A percentile compares a stretch with the other conserved stretches of the same genome.
phyloP scores from a whole-genome alignment of 2,113 vertebrate genomes.

The Gambusia holbrooki region DNA sequence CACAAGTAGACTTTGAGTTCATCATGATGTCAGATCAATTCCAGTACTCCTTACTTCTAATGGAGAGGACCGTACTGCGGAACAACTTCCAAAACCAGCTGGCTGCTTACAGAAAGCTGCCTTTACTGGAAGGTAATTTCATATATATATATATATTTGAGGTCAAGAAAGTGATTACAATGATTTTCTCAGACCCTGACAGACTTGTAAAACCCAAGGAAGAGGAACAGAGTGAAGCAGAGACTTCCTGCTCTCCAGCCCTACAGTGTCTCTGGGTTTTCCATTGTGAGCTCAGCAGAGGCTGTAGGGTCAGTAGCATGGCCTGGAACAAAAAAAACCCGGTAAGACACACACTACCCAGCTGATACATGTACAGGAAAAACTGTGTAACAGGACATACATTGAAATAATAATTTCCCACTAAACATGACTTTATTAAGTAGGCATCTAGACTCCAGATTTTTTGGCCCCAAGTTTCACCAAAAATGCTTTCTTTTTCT shows the following conservation, averaged over 20 bases:
- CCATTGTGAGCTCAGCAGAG: constrained; percentile 81
- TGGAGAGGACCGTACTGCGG: constrained; percentile 87
- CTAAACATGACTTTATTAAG: not conserved
- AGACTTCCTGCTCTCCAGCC: constrained; percentile 57
- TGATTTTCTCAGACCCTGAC: constrained; percentile 64
- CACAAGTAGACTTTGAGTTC: constrained; percentile 64
- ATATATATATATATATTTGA: too few relatives aligned
- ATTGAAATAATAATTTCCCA: not conserved
- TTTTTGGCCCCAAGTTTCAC: too few relatives aligned
- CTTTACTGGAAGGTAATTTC: constrained; percentile 80
- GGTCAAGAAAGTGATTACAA: not conserved
- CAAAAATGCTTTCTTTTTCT: too few relatives aligned
- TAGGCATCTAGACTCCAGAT: too few relatives aligned
- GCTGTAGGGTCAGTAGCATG: constrained; percentile 84
- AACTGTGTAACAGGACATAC: not conserved
- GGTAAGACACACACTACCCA: constrained; percentile 70
- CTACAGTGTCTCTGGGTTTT: constrained; percentile 87
- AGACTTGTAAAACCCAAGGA: not conserved
- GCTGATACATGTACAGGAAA: not conserved
- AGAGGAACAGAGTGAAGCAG: not conserved
- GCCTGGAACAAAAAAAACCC: constrained; percentile 88
- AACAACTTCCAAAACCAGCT: constrained; percentile 87
- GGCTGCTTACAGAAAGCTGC: constrained; percentile 87
- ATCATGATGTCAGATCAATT: constrained; percentile 83
- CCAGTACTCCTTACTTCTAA: constrained; percentile 80